Evolutionary conservation across 1,140 invertebrate species (phyloP).

Genomic region (Drosophila santomea): DNA sequence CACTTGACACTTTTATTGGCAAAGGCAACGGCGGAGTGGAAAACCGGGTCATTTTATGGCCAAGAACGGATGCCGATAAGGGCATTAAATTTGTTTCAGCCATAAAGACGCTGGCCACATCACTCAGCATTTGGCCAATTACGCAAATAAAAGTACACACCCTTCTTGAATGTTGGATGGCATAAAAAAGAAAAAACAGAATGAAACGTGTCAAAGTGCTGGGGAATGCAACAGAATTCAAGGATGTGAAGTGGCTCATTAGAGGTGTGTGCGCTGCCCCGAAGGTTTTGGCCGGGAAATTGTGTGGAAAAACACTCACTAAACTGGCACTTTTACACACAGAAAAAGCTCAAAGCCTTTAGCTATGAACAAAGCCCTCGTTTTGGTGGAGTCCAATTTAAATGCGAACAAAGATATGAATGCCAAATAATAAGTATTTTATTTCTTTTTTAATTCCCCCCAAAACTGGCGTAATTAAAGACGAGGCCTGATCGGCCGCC

Average conservation of each 20-base stretch:
- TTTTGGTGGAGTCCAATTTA: not conserved
- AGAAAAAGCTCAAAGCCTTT: constrained; percentile 7
- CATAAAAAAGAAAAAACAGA: not conserved
- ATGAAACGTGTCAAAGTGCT: constrained; percentile 77
- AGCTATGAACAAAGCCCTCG: constrained; percentile 5
- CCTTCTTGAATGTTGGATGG: not conserved
- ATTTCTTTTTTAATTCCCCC: constrained; percentile 26
- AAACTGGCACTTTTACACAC: constrained; percentile 16
- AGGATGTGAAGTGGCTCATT: constrained; percentile 71
- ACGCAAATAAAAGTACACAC: constrained; percentile 65
- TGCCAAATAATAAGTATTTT: constrained; percentile 17
- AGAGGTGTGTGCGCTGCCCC: constrained; percentile 57
- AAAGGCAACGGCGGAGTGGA: constrained; percentile 52
- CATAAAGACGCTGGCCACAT: constrained; percentile 67
- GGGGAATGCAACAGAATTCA: constrained; percentile 60
- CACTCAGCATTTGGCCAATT: constrained; percentile 76
- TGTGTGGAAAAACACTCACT: constrained; percentile 65
- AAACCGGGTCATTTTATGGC: constrained; percentile 79
- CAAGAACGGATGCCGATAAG: constrained; percentile 74
- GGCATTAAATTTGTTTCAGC: constrained; percentile 68
- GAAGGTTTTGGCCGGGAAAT: constrained; percentile 61
- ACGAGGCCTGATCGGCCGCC: constrained; percentile 5
- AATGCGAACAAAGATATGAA: constrained; percentile 19
- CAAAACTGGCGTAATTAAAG: constrained; percentile 72
- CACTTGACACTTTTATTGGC: constrained; percentile 80